Base-by-base conservation (phyloP, 2,113 vertebrate genomes). In the Morone saxatilis region DNA sequence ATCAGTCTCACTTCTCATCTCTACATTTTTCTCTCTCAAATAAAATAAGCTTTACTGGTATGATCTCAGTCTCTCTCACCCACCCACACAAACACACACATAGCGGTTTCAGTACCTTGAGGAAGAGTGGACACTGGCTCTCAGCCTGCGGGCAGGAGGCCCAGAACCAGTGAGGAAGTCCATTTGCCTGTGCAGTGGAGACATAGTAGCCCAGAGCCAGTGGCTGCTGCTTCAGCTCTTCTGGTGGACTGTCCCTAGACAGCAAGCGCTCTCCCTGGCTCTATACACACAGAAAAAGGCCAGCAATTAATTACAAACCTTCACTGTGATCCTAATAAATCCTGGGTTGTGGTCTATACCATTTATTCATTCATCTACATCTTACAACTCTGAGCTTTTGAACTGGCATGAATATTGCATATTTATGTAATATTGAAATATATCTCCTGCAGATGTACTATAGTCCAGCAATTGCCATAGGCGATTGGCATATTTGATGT, bases 111-210 rank as follows among this genome's bases (percentile, higher is more conserved):
- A 67, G n/a, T 93, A 99, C 98, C 97, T 99, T 99, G 25, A 99
- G 95, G 95, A 99, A 99, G 61, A 99, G 97, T 13, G 98, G 98
- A 87, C 98, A 99, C 94, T 99, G 98, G 90, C 96, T 97, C 94
- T 98, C 98, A 4, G 98, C 98, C 92, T 99, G 98, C 8, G 98
- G 98, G 91, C 97, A 98, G 1, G 98, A 98, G 0, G 98, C 97
- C 98, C 98, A 99, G 94, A 99, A 99, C 98, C 98, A 99, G 92
- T 98, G 97, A 0, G 98, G 98, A 25, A 99, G 97, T 87, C 98
- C 97, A 71, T 97, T 97, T 0, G 98, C 97, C 94, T 96, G 97
- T 91, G 98, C 98, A 59, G 98, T 99, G 19, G 98, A 99, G n/a
- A 99, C 97, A 0, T 98, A 99, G 91, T 99, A 99, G 5, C 98